These are phyloP conservation scores for Tympanuchus pallidicinctus DNA, from an alignment of 2,113 vertebrate genomes.

Conservation along the genomic window DNA sequence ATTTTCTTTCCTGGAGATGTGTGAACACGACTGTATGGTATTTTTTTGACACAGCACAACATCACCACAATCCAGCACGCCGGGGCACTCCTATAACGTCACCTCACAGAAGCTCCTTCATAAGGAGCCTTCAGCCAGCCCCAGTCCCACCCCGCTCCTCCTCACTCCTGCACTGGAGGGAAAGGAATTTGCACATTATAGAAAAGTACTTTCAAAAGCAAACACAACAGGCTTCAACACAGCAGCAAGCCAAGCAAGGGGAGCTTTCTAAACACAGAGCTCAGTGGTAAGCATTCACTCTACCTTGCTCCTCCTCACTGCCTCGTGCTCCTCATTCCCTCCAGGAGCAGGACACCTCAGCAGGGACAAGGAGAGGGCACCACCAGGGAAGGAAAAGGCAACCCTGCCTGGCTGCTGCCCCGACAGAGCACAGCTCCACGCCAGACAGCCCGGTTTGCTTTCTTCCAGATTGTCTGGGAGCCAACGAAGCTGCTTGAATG, in stretches of 20 bases:
- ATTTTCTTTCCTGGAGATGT: neutral
- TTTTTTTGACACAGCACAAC: neutral
- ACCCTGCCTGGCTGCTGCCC: neutral
- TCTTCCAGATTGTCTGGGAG: constrained; percentile 49
- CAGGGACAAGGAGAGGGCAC: neutral
- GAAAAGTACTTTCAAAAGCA: constrained; percentile 58
- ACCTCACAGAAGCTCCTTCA: neutral
- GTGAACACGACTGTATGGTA: rapidly evolving
- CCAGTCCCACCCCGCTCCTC: rapidly evolving
- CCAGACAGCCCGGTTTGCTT: constrained; percentile 5
- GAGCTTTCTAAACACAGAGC: constrained; percentile 38
- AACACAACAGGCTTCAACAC: constrained; percentile 2
- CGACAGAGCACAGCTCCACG: neutral
- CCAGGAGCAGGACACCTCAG: constrained; percentile 26
- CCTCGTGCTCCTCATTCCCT: constrained; percentile 55
- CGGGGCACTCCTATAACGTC: neutral
- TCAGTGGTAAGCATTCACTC: constrained; percentile 24
- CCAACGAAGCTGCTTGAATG: constrained; percentile 2
- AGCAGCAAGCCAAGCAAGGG: constrained; percentile 22
- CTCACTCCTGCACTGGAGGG: neutral
- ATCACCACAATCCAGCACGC: neutral
- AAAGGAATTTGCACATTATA: neutral
- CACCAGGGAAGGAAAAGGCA: constrained; percentile 8
- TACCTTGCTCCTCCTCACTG: constrained; percentile 68
- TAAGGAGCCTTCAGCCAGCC: neutral